Evolutionary conservation across 64 coral and sea anemone species (phyloP), one percentile per base, ranked within the genome.

Genomic region (Stichodactyla mertensii): DNA sequence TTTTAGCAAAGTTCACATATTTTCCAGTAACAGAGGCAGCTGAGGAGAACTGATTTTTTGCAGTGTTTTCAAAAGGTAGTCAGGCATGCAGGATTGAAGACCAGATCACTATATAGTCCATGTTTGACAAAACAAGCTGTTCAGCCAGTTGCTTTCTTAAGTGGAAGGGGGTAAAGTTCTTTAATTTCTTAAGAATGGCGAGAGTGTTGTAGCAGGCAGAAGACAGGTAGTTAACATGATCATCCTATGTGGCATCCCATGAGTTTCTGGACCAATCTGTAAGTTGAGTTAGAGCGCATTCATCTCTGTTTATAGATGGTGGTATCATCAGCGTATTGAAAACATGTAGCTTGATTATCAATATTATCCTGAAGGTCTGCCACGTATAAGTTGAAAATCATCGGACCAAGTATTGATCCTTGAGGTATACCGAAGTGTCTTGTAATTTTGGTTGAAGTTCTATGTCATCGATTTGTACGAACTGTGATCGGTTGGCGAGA

Each of bases 401-500:
- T 45, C 36, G 36, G 36, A 45, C 36, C 36, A 45, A 45, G 36
- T 45, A 45, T 45, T 45, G 36, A 45, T 45, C 36, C 36, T 45
- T 45, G 36, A 45, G 36, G 36, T 45, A 45, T 45, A 45, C 36
- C 36, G 36, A 45, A 45, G 36, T 45, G 1, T 45, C 1, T 45
- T 45, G 36, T 45, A 45, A 45, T 45, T 45, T 45, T 53, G 28
- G 62, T 54, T 26, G 86, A 87, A 51, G 62, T 70, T n/a, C 23
- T 61, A 62, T 87, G 3, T 45, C 86, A 55, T 87, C 86, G 16
- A 87, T 67, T 87, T 87, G 86, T 51, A 87, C 36, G 36, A 45
- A 45, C 36, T 45, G 36, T 45, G 36, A 45, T 45, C 36, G 36
- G 36, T 45, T 45, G 53, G 53, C 54, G 71, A 18, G 45, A 71